Evolutionary conservation across 2,113 vertebrate genomes (phyloP).

Genomic region (Heliornis fulica): DNA sequence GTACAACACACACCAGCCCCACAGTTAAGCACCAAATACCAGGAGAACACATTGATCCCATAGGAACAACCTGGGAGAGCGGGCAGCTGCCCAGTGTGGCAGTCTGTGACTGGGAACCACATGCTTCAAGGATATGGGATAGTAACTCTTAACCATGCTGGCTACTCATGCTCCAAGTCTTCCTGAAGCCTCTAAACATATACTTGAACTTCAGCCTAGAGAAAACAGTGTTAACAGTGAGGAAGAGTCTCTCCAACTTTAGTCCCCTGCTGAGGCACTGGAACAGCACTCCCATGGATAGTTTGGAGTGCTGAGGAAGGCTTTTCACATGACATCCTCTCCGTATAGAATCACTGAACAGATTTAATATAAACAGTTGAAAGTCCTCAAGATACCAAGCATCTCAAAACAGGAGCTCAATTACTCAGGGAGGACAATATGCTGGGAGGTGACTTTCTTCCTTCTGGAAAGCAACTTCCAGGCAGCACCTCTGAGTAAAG

Average conservation of each 20-base stretch:
- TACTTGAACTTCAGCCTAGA: not conserved
- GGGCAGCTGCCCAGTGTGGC: not conserved
- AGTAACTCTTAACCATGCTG: not conserved
- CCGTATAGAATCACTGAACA: not conserved
- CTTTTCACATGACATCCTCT: not conserved
- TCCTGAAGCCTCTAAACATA: not conserved
- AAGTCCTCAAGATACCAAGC: not conserved
- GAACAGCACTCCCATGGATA: not conserved
- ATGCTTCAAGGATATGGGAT: not conserved
- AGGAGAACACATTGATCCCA: not conserved
- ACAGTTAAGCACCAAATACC: not conserved
- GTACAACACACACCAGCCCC: accelerated
- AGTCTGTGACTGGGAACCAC: not conserved
- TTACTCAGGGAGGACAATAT: not conserved
- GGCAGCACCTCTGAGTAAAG: not conserved
- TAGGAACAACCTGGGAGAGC: not conserved
- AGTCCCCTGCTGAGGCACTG: not conserved
- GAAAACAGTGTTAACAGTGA: not conserved
- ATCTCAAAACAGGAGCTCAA: not conserved
- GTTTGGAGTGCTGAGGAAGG: accelerated
- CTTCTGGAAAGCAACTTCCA: not conserved
- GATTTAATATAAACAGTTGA: not conserved
- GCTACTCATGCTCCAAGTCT: not conserved
- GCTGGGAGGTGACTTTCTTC: not conserved
- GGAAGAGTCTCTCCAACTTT: not conserved